Base-by-base conservation (phyloP, 2,888 invertebrate genomes). In the Graphium colonna region DNA sequence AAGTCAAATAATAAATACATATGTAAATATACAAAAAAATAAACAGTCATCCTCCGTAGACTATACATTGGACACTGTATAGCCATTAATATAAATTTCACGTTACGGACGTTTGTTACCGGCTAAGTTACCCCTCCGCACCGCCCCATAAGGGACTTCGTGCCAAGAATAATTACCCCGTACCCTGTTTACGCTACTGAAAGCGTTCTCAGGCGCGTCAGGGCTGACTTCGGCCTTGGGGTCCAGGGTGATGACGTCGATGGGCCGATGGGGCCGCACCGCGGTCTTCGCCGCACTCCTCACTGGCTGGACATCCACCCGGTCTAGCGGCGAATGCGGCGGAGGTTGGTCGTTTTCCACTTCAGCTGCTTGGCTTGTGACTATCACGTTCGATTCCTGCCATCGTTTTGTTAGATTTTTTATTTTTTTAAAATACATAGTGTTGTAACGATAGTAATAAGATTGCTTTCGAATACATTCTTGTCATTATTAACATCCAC, bases 101-200 rank as follows among this genome's bases (percentile, higher is more conserved):
- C n/a, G n/a, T n/a, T n/a, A n/a, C n/a, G n/a, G n/a, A n/a, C n/a
- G n/a, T n/a, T n/a, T n/a, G n/a, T n/a, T n/a, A n/a, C n/a, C n/a
- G n/a, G n/a, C n/a, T n/a, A n/a, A n/a, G n/a, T n/a, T n/a, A n/a
- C n/a, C n/a, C n/a, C n/a, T n/a, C n/a, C n/a, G n/a, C n/a, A n/a
- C n/a, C n/a, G n/a, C n/a, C n/a, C n/a, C n/a, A n/a, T n/a, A n/a
- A n/a, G n/a, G n/a, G n/a, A n/a, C n/a, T n/a, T n/a, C n/a, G n/a
- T n/a, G n/a, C n/a, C n/a, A n/a, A n/a, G n/a, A n/a, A n/a, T n/a
- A n/a, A n/a, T n/a, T n/a, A n/a, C n/a, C n/a, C n/a, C 79, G 78
- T 75, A 93, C 93, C 60, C 95, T 90, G 61, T 92, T 93, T 36
- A 92, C 91, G 61, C 88, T 91, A 60, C 91, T 93, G 57, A 91